Conservation (phyloP, 2,113 vertebrate species). For the Anguilla japonica region DNA sequence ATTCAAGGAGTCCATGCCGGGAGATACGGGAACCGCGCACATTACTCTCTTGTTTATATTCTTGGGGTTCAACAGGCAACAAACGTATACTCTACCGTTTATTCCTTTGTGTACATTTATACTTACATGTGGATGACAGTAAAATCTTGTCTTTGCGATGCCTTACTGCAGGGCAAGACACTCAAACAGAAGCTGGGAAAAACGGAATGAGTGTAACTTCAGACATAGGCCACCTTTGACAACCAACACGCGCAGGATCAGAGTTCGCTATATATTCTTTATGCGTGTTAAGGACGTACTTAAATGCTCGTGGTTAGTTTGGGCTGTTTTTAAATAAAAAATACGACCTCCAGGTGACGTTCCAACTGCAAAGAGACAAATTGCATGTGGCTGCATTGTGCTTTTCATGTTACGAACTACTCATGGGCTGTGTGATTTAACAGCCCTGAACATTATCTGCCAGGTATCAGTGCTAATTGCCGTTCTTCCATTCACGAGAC, state of each 20-base stretch:
- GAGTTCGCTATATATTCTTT: not conserved
- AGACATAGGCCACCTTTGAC: not conserved
- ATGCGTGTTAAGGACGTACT: not conserved
- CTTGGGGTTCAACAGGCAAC: slow-evolving; percentile 74
- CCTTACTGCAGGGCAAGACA: slow-evolving; percentile 37
- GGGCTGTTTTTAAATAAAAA: not conserved
- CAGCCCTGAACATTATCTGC: slow-evolving; percentile 8
- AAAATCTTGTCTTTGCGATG: slow-evolving; percentile 56
- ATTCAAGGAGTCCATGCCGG: slow-evolving; percentile 75
- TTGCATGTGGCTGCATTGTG: not conserved
- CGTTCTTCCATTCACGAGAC: slow-evolving; percentile 20
- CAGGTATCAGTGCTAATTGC: slow-evolving; percentile 11
- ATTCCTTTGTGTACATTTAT: slow-evolving; percentile 76
- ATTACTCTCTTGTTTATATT: slow-evolving; percentile 74
- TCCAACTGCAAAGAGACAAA: not conserved
- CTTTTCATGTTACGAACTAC: not conserved
- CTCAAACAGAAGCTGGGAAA: not conserved
- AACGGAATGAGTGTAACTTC: not conserved
- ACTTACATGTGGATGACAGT: slow-evolving; percentile 66
- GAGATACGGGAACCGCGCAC: slow-evolving; percentile 70
- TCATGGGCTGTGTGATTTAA: not conserved
- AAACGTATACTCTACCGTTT: slow-evolving; percentile 77
- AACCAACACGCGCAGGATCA: not conserved
- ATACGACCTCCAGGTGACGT: not conserved
- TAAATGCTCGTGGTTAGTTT: not conserved